Base-by-base conservation (phyloP, 2,113 vertebrate genomes). In the Benitochromis conjunctus region DNA sequence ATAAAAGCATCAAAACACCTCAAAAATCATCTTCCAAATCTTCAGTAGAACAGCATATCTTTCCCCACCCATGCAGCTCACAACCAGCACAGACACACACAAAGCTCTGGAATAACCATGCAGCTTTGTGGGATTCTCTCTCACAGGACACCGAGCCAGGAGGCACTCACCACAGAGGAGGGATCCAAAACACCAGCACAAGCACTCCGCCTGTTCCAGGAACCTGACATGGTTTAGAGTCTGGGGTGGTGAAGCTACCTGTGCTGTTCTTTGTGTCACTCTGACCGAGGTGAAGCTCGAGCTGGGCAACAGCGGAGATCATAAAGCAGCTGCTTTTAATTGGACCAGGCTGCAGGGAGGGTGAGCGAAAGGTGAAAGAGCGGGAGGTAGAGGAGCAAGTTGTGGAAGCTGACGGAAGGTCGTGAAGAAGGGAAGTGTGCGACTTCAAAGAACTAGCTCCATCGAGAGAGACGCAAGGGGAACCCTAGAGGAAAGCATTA, bases 121-220 rank as follows among this genome's bases (percentile, higher is more conserved):
- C 29, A 87, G 85, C 81, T 88, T 48, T 1, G 9, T 53, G 19
- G 78, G 83, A 89, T 81, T 62, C 41, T 38, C 64, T 81, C 79
- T 89, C 85, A 55, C 62, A 48, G 86, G 16, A 74, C 54, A 48
- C 34, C 3, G 29, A 76, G 66, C 71, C 83, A 82, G 78, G 84
- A 80, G 21, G 10, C 46, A 81, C 90, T 87, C 85, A 79, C 90
- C 86, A 79, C 77, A 12, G 82, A 90, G 34, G 78, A 56, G 62
- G 64, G 46, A 60, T 90, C 86, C 89, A 83, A 89, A 64, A 84
- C 86, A 41, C n/a, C 84, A 80, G 66, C 66, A 9, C 87, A 85
- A 89, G 74, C 8, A 36, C 55, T 60, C 31, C 6, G 88, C 62
- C 36, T 83, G 71, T 16, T 91, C 82, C 82, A 76, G 16, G 55